Conservation (phyloP, 2,888 invertebrate species). For the Stenolophus ochropezus region DNA sequence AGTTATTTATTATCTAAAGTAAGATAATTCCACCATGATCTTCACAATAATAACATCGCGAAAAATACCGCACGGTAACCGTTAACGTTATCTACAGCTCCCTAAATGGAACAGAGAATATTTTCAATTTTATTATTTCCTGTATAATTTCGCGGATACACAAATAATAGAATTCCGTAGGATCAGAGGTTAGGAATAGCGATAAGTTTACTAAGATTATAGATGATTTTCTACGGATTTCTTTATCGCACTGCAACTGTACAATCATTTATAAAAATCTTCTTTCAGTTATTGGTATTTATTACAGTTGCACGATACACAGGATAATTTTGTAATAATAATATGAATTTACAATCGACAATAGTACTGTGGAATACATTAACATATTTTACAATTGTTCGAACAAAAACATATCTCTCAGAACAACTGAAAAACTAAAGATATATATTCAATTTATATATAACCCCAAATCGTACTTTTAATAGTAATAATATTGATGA, state of each 20-base stretch:
- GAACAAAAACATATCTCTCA: no score
- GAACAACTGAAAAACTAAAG: no score
- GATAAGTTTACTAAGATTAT: neutral
- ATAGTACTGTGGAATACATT: no score
- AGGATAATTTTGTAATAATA: neutral
- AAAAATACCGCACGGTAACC: neutral
- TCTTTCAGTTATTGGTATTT: neutral
- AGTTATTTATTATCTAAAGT: constrained; percentile 28
- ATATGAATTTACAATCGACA: neutral
- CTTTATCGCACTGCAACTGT: neutral
- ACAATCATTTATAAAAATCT: neutral
- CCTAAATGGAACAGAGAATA: constrained; percentile 30
- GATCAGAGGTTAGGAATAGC: constrained; percentile 1
- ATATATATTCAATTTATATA: no score
- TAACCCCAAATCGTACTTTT: no score
- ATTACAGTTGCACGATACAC: neutral
- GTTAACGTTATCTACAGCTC: constrained; percentile 9
- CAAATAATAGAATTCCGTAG: constrained; percentile 35
- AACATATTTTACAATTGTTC: no score
- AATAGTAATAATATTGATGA: no score
- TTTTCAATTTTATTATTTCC: constrained; percentile 43
- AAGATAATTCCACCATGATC: constrained; percentile 11
- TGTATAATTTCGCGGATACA: constrained; percentile 23
- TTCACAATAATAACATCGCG: constrained; percentile 14
- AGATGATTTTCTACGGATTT: neutral